Evolutionary conservation across 2,113 vertebrate genomes (phyloP).

Genomic region (Cyprinus carpio): DNA sequence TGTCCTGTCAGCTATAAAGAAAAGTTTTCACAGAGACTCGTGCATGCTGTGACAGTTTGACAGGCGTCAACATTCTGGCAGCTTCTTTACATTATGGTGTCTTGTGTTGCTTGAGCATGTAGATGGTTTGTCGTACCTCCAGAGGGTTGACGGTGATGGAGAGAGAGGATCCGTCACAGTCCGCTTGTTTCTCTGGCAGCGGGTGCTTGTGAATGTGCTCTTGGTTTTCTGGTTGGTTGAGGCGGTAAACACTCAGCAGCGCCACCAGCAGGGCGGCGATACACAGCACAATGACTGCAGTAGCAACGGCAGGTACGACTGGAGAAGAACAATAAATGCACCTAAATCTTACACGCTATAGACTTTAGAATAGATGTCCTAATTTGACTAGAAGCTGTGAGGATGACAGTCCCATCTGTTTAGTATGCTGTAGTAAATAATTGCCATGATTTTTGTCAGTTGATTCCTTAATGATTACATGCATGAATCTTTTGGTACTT

Average conservation of each 20-base stretch:
- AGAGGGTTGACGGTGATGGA: slow-evolving; percentile 96
- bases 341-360: not conserved
- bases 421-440: not conserved
- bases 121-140: slow-evolving; percentile 80
- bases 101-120: not conserved
- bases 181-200: slow-evolving; percentile 79
- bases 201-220: slow-evolving; percentile 72
- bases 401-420: not conserved
- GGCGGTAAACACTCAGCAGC: slow-evolving; percentile 84
- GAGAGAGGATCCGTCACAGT: slow-evolving; percentile 89
- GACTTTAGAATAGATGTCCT: not conserved
- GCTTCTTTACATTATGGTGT: not conserved
- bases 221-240: slow-evolving; percentile 82
- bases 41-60: slow-evolving; percentile 19
- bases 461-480: not conserved
- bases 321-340: slow-evolving; percentile 28
- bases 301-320: slow-evolving; percentile 85
- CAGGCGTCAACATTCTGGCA: slow-evolving; percentile 12
- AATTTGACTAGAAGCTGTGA: not conserved
- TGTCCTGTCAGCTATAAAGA: slow-evolving; percentile 6
- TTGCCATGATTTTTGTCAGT: not conserved
- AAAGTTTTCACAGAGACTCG: not conserved
- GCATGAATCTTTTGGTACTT: too few species aligned
- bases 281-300: slow-evolving; percentile 83
- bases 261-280: slow-evolving; percentile 85